Percentiles rank a stretch among this genome's conserved stretches.
These are phyloP conservation scores for Lepidochrysops patricia DNA, from an alignment of 2,888 invertebrate genomes.

Conservation along the genomic window DNA sequence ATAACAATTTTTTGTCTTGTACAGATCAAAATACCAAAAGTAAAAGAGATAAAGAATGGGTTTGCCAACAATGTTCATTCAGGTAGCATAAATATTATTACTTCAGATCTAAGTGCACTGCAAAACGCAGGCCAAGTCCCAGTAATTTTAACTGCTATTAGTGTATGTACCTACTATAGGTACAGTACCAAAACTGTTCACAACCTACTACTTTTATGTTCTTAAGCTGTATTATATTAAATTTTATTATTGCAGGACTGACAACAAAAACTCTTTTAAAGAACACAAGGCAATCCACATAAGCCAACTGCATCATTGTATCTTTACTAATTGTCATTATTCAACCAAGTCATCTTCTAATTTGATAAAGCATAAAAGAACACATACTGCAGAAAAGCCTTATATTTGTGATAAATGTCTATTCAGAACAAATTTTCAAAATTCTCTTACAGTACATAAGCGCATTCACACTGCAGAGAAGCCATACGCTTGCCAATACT, in stretches of 20 bases:
- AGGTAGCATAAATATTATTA: background rate
- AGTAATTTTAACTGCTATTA: no score
- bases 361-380: slow-evolving; percentile 60
- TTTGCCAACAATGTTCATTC: background rate
- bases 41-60: slow-evolving; percentile 2
- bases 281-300: slow-evolving; percentile 57
- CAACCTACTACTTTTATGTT: no score
- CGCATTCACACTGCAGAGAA: slow-evolving; percentile 55
- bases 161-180: no score
- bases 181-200: no score
- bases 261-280: slow-evolving; percentile 54
- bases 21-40: background rate
- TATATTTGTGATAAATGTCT: slow-evolving; percentile 63
- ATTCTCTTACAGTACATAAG: slow-evolving; percentile 60
- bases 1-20: background rate
- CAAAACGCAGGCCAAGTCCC: no score
- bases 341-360: slow-evolving; percentile 65
- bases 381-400: slow-evolving; percentile 58
- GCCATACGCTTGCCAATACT: slow-evolving; percentile 53
- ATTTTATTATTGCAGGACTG: slow-evolving; percentile 35
- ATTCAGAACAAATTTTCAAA: slow-evolving; percentile 62
- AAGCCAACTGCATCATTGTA: slow-evolving; percentile 50
- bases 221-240: background rate
- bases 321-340: slow-evolving; percentile 69
- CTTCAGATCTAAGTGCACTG: no score